Conservation (phyloP, 2,797 vertebrate species). For the Trematomus bernacchii region DNA sequence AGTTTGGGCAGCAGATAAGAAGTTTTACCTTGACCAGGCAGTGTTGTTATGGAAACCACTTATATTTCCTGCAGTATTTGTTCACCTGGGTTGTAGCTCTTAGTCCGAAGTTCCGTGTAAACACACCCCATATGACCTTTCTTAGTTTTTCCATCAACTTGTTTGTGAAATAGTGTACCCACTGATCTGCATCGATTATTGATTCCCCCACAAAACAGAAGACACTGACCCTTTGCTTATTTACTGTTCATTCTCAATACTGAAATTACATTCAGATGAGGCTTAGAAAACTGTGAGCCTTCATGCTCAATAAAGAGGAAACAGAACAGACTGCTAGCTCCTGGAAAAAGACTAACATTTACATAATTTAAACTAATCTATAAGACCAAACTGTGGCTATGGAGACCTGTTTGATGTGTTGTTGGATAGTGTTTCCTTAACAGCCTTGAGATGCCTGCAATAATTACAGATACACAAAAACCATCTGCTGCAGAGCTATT, state of each 20-base stretch:
- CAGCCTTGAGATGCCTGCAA: slow-evolving; percentile 33
- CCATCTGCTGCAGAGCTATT: slow-evolving; percentile 21
- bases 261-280: slow-evolving; percentile 36
- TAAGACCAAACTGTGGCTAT: slow-evolving; percentile 41
- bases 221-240: not conserved
- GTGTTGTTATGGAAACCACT: slow-evolving; percentile 66
- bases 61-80: slow-evolving; percentile 54
- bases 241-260: slow-evolving; percentile 24
- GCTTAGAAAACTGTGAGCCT: slow-evolving; percentile 23
- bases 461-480: slow-evolving; percentile 35
- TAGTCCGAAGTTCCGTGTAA: slow-evolving; percentile 12
- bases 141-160: slow-evolving; percentile 16
- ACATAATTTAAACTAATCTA: slow-evolving; percentile 51
- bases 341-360: slow-evolving; percentile 34
- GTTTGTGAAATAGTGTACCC: slow-evolving; percentile 3
- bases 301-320: slow-evolving; percentile 60
- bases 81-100: slow-evolving; percentile 49
- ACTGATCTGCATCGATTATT: slow-evolving; percentile 20
- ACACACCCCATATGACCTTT: slow-evolving; percentile 19
- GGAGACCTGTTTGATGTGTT: slow-evolving; percentile 44
- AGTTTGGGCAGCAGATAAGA: slow-evolving; percentile 38
- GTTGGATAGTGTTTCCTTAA: slow-evolving; percentile 25
- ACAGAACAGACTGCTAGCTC: slow-evolving; percentile 62
- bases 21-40: slow-evolving; percentile 6
- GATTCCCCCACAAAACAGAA: slow-evolving; percentile 23